These are phyloP conservation scores for Cyaniris semiargus DNA, from an alignment of 2,888 invertebrate species.

Conservation along the genomic window DNA sequence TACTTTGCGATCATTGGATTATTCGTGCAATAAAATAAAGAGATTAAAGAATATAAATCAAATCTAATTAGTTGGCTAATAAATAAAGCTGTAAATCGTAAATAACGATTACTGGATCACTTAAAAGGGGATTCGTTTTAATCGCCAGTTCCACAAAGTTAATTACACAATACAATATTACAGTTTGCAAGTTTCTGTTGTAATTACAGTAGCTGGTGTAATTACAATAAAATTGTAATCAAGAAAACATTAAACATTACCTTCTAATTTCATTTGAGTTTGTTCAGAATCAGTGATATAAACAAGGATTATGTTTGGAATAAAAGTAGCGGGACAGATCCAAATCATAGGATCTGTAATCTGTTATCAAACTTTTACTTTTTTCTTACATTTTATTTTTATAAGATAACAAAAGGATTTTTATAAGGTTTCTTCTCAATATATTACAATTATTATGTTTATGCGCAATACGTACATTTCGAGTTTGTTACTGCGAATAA, in stretches of 20 bases:
- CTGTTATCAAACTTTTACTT: not conserved
- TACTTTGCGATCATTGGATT: not conserved
- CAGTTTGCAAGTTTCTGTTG: conserved; percentile 53
- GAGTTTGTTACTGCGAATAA: too few relatives aligned
- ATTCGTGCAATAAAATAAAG: conserved; percentile 16
- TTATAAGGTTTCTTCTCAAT: too few relatives aligned
- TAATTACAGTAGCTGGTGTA: conserved; percentile 45
- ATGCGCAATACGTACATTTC: too few relatives aligned
- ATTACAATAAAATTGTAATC: conserved; percentile 47
- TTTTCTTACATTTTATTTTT: not conserved
- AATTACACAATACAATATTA: conserved; percentile 56
- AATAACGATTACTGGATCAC: conserved; percentile 44
- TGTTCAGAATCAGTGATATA: conserved; percentile 33
- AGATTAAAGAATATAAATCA: conserved; percentile 30
- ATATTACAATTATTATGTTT: too few relatives aligned
- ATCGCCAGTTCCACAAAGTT: conserved; percentile 49
- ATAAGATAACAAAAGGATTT: not conserved
- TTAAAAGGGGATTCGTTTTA: conserved; percentile 42
- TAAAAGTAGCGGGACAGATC: not conserved
- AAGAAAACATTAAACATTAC: conserved; percentile 38
- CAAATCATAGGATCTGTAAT: not conserved
- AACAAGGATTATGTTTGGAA: conserved; percentile 19
- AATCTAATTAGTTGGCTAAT: conserved; percentile 33
- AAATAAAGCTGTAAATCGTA: conserved; percentile 40
- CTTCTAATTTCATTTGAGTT: conserved; percentile 35